A percentile compares a stretch with the other conserved stretches of the same genome.
Evolutionary conservation across 2,888 invertebrate genomes (phyloP).

Genomic region (Dione vanillae): DNA sequence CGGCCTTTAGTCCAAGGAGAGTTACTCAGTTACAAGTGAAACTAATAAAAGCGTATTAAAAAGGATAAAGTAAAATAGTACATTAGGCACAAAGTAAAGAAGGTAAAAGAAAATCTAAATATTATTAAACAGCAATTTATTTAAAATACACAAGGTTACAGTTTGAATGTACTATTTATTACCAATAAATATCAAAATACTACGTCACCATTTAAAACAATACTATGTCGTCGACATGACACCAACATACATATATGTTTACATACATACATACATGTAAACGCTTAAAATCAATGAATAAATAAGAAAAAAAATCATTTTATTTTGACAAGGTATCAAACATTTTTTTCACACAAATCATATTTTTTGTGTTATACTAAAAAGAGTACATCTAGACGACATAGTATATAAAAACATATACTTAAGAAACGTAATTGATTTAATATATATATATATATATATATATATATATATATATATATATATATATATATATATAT

Average conservation of each 20-base stretch:
- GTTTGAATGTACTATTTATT: slow-evolving; percentile 32
- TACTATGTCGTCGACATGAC: slow-evolving; percentile 16
- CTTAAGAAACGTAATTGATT: too few species aligned
- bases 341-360: neutral
- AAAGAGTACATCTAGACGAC: slow-evolving; percentile 9
- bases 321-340: too few species aligned
- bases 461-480: too few species aligned
- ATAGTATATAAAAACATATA: neutral
- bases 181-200: slow-evolving; percentile 37
- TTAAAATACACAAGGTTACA: slow-evolving; percentile 39
- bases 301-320: too few species aligned
- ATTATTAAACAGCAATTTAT: slow-evolving; percentile 38
- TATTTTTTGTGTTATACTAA: too few species aligned
- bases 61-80: neutral
- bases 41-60: too few species aligned
- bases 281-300: neutral
- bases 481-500: too few species aligned
- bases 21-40: too few species aligned
- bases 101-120: neutral
- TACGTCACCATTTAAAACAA: slow-evolving; percentile 27
- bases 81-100: neutral
- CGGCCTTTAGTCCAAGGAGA: too few species aligned
- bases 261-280: too few species aligned
- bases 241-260: too few species aligned
- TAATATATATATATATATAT: too few species aligned